These are phyloP conservation scores for Dermatemys mawii DNA, from an alignment of 2,113 vertebrate species.

Conservation along the genomic window DNA sequence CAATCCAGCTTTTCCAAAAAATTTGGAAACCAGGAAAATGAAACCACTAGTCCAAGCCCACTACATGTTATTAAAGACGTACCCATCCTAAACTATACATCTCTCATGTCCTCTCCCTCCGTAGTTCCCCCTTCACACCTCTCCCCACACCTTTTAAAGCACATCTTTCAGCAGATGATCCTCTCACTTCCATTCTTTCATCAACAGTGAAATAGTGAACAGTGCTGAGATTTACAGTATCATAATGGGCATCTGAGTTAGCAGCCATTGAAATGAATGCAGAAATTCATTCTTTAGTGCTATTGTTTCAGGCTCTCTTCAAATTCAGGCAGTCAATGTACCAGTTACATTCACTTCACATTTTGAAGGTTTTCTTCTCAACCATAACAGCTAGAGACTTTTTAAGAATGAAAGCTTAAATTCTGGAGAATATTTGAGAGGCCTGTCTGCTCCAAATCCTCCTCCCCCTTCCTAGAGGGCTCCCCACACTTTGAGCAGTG, in stretches of 20 bases:
- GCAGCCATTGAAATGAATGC: neutral
- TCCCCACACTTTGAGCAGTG: neutral
- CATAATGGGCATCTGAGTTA: neutral
- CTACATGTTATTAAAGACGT: neutral
- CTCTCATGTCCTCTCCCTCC: neutral
- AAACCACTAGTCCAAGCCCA: neutral
- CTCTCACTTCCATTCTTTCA: neutral
- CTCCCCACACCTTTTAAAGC: neutral
- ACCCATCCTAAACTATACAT: neutral
- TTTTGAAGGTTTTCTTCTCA: neutral
- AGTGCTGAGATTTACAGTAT: neutral
- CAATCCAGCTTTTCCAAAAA: neutral
- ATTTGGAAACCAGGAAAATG: neutral
- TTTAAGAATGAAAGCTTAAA: neutral
- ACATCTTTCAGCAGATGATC: neutral
- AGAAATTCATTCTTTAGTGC: neutral
- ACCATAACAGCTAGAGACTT: neutral
- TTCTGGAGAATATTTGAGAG: neutral
- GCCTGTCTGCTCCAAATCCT: neutral
- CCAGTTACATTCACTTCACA: neutral
- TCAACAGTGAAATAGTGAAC: neutral
- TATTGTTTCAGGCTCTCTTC: neutral
- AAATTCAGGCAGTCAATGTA: neutral
- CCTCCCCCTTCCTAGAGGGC: no score
- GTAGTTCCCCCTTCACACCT: neutral